Evolutionary conservation across 1,140 invertebrate species (phyloP), one percentile per base, ranked within the genome.

Genomic region (Sipha flava): DNA sequence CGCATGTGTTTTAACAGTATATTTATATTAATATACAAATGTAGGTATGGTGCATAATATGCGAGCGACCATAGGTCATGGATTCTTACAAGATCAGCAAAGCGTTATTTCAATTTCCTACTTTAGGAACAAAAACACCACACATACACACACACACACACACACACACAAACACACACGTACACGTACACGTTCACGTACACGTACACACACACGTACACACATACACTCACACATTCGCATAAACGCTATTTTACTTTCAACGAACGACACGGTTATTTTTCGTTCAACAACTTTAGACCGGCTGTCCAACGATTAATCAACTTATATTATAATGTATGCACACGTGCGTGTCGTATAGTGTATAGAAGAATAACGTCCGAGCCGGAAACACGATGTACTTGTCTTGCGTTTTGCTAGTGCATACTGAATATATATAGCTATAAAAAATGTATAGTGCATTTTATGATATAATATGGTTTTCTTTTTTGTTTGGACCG

Each of bases 1-100:
- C n/a, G n/a, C n/a, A n/a, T n/a, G n/a, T n/a, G n/a, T n/a, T n/a
- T n/a, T n/a, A n/a, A n/a, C n/a, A n/a, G n/a, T n/a, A n/a, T n/a
- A n/a, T n/a, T n/a, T n/a, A n/a, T n/a, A n/a, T n/a, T n/a, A n/a
- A n/a, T n/a, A n/a, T n/a, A n/a, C n/a, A n/a, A n/a, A n/a, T n/a
- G n/a, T n/a, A n/a, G n/a, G n/a, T n/a, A n/a, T n/a, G n/a, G n/a
- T n/a, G n/a, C n/a, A n/a, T n/a, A n/a, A n/a, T n/a, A n/a, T n/a
- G n/a, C n/a, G n/a, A n/a, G n/a, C n/a, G 37, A 66, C 68, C 68
- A 54, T 75, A 75, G 72, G 72, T 75, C 72, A 75, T 57, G 72
- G 72, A 75, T 26, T 52, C 23, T 29, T 47, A 34, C n/a, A 18
- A 31, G 18, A 66, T 23, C 34, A 21, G 7, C 34, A 10, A 31